phyloP scores from a whole-genome alignment of 2,888 invertebrate species.

The Phania funesta region DNA sequence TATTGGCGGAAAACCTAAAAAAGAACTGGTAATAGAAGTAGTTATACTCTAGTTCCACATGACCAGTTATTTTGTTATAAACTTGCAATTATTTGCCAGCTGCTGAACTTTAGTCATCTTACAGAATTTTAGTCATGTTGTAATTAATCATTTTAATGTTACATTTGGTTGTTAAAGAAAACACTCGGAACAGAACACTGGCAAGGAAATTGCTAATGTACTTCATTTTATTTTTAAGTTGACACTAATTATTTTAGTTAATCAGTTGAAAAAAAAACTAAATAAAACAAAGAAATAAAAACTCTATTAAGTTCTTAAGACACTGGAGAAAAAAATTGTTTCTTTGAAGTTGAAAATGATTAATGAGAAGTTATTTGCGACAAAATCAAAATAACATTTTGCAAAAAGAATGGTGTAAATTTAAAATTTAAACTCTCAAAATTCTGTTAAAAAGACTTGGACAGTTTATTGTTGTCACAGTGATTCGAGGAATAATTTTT shows the following conservation, averaged over 20 bases:
- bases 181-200: background rate
- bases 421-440: too few species aligned
- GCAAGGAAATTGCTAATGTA: constrained; percentile 30
- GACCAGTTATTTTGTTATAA: background rate
- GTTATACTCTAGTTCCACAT: too few species aligned
- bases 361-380: background rate
- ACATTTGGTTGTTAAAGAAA: constrained; percentile 29
- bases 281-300: background rate
- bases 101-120: constrained; percentile 15
- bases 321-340: background rate
- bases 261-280: constrained; percentile 29
- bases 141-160: constrained; percentile 64
- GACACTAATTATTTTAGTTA: constrained; percentile 66
- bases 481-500: too few species aligned
- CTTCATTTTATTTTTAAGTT: constrained; percentile 54
- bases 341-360: constrained; percentile 23
- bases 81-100: constrained; percentile 2
- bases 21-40: too few species aligned
- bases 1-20: too few species aligned
- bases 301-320: background rate
- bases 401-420: too few species aligned
- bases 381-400: too few species aligned
- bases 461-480: too few species aligned
- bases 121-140: constrained; percentile 11
- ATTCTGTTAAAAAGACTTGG: too few species aligned